Base-by-base conservation (phyloP, 2,113 vertebrate genomes). In the Phylloscopus whistleri region DNA sequence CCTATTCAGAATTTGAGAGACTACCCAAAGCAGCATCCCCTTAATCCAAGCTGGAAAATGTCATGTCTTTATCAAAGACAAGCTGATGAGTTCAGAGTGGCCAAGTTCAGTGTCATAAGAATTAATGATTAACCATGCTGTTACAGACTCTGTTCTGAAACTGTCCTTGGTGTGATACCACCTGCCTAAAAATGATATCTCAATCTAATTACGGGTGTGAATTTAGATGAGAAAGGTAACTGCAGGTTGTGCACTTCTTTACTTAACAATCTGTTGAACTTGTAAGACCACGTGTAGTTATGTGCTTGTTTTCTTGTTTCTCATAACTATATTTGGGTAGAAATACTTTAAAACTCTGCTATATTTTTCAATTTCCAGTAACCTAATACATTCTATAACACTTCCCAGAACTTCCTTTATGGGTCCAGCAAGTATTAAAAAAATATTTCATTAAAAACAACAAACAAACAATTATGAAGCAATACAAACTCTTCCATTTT, bases 221-320 rank as follows among this genome's bases (percentile, higher is more conserved):
- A 75, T 93, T 95, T 92, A 85, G 79, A 86, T 53, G 43, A 96
- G 89, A 87, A 96, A 91, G 55, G 41, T 89, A 52, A 90, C 67
- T 91, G 63, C 14, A 76, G 43, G 43, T 52, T 82, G 73, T 80
- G n/a, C n/a, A 60, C 48, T 89, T 94, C 70, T 53, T 64, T 37
- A 44, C 48, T 68, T 82, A 46, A 84, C 20, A 73, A 62, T 56
- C 46, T 52, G 13, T 64, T 91, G 41, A 93, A 88, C 13, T 62
- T 51, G 7, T 39, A 85, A 23, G 22, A 85, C 68, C 51, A 46
- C 23, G 66, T 85, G n/a, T 52, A 67, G 90, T 75, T 87, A 67
- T 2, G 3, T 74, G 8, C 33, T 83, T 87, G 30, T 59, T 44
- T 84, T 76, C 66, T 84, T 89, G 26, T 72, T 88, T 48, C 9